phyloP scores from a whole-genome alignment of 2,888 invertebrate genomes.

The Meliscaeva auricollis region DNA sequence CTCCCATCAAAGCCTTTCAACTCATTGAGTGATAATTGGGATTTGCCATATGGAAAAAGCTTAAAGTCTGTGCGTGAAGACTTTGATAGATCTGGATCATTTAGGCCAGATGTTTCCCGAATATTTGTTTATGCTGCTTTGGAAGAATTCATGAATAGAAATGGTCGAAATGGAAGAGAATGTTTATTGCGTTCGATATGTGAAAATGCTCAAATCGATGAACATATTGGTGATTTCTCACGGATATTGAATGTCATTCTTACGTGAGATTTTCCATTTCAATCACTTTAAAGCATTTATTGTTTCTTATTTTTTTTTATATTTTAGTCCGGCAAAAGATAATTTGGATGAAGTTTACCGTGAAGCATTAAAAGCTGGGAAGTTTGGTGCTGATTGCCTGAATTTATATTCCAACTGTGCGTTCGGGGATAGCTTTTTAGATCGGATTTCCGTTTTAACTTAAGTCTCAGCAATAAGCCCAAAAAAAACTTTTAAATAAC shows the following conservation, averaged over 20 bases:
- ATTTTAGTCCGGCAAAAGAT: slow-evolving; percentile 80
- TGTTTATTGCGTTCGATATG: slow-evolving; percentile 82
- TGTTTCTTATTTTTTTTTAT: neutral
- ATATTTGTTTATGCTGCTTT: slow-evolving; percentile 80
- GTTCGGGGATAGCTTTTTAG: slow-evolving; percentile 82
- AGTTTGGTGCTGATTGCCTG: slow-evolving; percentile 87
- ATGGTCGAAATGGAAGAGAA: slow-evolving; percentile 77
- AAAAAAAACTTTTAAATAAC: no score
- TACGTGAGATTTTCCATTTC: slow-evolving; percentile 79
- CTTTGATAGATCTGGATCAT: slow-evolving; percentile 76
- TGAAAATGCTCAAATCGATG: slow-evolving; percentile 81
- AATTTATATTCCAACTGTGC: slow-evolving; percentile 87
- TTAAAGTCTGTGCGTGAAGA: slow-evolving; percentile 24
- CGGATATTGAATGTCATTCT: slow-evolving; percentile 80
- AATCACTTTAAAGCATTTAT: neutral
- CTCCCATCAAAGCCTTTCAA: slow-evolving; percentile 80
- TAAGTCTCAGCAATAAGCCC: neutral
- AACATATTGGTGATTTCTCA: slow-evolving; percentile 9
- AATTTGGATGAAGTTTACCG: slow-evolving; percentile 85
- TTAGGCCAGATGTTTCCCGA: slow-evolving; percentile 79
- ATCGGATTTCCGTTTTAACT: slow-evolving; percentile 19
- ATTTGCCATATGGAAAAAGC: slow-evolving; percentile 46
- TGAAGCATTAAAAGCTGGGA: slow-evolving; percentile 87
- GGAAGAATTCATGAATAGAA: slow-evolving; percentile 80
- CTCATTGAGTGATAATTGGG: slow-evolving; percentile 82